Evolutionary conservation across 2,888 invertebrate genomes (phyloP), one percentile per base, ranked within the genome.

Genomic region (Leptinotarsa juncta): DNA sequence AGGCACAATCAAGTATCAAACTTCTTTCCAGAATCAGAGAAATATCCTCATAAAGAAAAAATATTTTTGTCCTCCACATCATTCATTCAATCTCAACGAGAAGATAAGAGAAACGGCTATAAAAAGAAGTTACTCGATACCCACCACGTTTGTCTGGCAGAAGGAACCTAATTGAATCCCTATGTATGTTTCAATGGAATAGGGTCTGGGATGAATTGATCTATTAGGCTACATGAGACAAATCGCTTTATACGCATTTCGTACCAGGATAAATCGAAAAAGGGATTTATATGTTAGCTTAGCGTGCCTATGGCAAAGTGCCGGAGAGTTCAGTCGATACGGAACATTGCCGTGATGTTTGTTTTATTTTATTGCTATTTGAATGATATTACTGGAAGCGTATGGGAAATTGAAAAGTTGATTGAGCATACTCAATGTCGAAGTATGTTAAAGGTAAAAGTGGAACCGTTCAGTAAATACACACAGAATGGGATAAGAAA

Each of bases 171-270:
- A 73, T 73, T 73, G 70, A 73, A 73, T 73, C 70, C 70, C 49
- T 67, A 14, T 60, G 23, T 57, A n/a, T 51, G 70, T 73, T 70
- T 73, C 73, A 70, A 70, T 60, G 60, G 66, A 67, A 67, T 12
- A 70, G 70, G 66, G 72, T 60, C 53, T 67, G 60, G 60, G 60
- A 60, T 72, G 50, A 72, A 72, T 72, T 57, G 73, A 60, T 70
- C 73, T 73, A 73, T 70, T 73, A 73, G 73, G 26, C 73, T 66
- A 73, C 51, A 70, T 51, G 7, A 50, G 62, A 73, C 60, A 67
- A 70, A 73, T 73, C 48, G 50, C 48, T 57, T 69, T n/a, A 53
- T 23, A 67, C 67, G 55, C 70, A 67, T 70, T 70, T 67, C 18
- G 60, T 32, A 70, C 53, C 23, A 32, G 70, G 57, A 57, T 57